Evolutionary conservation across 2,797 vertebrate genomes (phyloP).

Genomic region (Lateolabrax maculatus): DNA sequence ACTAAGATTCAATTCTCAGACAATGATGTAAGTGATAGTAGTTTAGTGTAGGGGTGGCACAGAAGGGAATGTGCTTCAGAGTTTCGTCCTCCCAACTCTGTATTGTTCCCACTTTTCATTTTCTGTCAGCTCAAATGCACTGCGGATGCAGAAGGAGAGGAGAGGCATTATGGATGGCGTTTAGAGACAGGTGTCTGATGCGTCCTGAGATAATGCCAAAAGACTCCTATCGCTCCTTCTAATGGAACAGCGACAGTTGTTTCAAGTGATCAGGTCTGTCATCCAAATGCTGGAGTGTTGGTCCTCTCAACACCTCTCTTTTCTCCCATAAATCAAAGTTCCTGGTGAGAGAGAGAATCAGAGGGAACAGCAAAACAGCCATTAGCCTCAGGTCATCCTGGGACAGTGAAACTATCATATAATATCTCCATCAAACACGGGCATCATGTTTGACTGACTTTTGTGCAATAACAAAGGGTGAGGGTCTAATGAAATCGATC

Average conservation of each 20-base stretch:
- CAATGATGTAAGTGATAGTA: conserved; percentile 63
- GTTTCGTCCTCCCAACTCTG: conserved; percentile 31
- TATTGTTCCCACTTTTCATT: conserved; percentile 36
- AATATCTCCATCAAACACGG: conserved; percentile 39
- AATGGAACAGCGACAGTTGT: conserved; percentile 78
- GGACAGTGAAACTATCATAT: conserved; percentile 45
- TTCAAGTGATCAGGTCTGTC: conserved; percentile 81
- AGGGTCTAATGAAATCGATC: conserved; percentile 44
- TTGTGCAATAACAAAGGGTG: conserved; percentile 26
- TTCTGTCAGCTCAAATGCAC: conserved; percentile 53
- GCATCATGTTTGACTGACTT: conserved; percentile 34
- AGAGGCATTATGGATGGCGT: conserved; percentile 77
- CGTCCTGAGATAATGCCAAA: conserved; percentile 78
- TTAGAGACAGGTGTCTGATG: conserved; percentile 84
- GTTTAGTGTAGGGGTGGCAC: conserved; percentile 18
- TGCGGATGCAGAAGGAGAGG: conserved; percentile 45
- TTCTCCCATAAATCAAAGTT: conserved; percentile 75
- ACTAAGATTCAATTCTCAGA: conserved; percentile 49
- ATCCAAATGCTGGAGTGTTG: conserved; percentile 71
- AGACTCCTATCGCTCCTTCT: conserved; percentile 76
- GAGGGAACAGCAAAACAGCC: conserved; percentile 51
- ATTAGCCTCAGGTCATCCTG: conserved; percentile 49
- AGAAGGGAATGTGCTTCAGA: conserved; percentile 33
- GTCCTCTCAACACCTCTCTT: conserved; percentile 68
- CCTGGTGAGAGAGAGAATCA: conserved; percentile 45